A percentile compares a stretch with the other conserved stretches of the same genome.
Conservation (phyloP, 2,888 invertebrate genomes). For the Entomobrya multifasciata region DNA sequence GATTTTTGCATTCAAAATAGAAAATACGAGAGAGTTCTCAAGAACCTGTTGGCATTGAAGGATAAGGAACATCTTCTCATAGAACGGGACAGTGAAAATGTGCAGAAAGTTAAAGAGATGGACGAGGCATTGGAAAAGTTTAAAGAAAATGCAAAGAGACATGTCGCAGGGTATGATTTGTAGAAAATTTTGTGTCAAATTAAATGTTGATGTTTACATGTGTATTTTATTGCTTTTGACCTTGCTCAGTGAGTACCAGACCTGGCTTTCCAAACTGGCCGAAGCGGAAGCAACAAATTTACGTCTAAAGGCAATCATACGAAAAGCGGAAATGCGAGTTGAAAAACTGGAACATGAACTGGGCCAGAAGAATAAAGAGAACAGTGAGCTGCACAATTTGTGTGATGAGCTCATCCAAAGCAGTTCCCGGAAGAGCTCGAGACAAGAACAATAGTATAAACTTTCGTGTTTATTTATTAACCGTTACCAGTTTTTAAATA, state of each 20-base stretch:
- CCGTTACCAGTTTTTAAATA: constrained; percentile 3
- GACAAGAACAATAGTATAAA: constrained; percentile 2
- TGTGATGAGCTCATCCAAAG: constrained; percentile 92
- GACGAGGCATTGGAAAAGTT: constrained; percentile 93
- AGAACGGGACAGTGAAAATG: constrained; percentile 87
- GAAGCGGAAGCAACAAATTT: constrained; percentile 90
- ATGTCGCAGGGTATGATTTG: constrained; percentile 83
- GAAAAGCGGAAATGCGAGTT: constrained; percentile 93
- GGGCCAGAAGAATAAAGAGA: constrained; percentile 94
- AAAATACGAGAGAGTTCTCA: constrained; percentile 86
- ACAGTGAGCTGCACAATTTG: constrained; percentile 92
- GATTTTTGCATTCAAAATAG: constrained; percentile 80
- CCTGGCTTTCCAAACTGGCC: constrained; percentile 88
- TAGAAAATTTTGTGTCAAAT: too few species aligned
- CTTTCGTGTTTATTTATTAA: not conserved
- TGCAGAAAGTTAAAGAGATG: constrained; percentile 88
- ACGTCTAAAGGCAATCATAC: constrained; percentile 92
- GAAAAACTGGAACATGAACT: constrained; percentile 91
- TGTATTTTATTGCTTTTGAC: not conserved
- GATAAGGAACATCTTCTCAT: constrained; percentile 88
- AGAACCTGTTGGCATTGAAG: constrained; percentile 87
- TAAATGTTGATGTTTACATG: not conserved
- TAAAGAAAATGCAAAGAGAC: constrained; percentile 93
- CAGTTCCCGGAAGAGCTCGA: constrained; percentile 30
- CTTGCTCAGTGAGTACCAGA: constrained; percentile 88